Base-by-base conservation (phyloP, 2,888 invertebrate genomes). In the Calameuta idolon region DNA sequence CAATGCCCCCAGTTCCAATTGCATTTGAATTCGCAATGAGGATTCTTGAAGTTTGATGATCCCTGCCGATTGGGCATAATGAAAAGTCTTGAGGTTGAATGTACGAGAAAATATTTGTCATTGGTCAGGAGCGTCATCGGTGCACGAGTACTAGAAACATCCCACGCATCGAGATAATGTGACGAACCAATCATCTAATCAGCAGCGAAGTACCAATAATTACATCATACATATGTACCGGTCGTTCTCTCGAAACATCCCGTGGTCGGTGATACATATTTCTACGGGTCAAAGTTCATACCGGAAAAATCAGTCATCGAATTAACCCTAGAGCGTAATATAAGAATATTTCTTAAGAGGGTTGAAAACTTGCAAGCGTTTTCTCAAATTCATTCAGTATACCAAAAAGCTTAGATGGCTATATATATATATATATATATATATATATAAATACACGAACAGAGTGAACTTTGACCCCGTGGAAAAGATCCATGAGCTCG, bases 151-250 rank as follows among this genome's bases (percentile, higher is more conserved):
- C 81, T 69, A 74, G 34, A 81, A 82, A 78, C 83, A 80, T 84
- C 85, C 86, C 84, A 86, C 85, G 81, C 82, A 75, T 77, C 76
- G 73, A 75, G 79, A 79, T 84, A 81, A 82, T 81, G 81, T 80
- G 78, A 80, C 82, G 81, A 79, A 12, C 79, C 83, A 84, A 85
- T 85, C 84, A 84, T 83, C 81, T 84, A 82, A 82, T 84, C 85
- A 83, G 75, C 78, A 71, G 74, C 78, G 80, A 82, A 83, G 84
- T 81, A 81, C 83, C 83, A 80, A 84, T 84, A 85, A 85, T 85
- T 85, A 83, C 80, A 81, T 81, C 79, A 69, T 74, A 73, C 75
- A 75, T 75, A 68, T 69, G 69, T 71, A 15, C 34, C 55, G 15
- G 23, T 40, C 40, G 40, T 55, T 23, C 55, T 55, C 23, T 9